Base-by-base conservation (phyloP, 2,113 vertebrate genomes). In the Gobiocypris rarus region DNA sequence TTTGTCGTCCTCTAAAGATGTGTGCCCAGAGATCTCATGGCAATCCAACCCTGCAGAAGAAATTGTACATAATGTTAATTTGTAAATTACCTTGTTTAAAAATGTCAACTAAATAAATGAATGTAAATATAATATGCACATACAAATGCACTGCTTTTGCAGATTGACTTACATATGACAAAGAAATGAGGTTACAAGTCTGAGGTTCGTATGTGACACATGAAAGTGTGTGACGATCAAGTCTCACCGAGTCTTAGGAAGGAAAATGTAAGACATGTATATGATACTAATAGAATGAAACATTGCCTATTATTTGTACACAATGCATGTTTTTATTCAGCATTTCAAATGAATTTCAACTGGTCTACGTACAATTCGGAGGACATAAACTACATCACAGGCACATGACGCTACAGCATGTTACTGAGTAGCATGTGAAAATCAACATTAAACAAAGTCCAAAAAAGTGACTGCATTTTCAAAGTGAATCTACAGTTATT, bases 291-390 rank as follows among this genome's bases (percentile, higher is more conserved):
- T 10, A 14, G 15, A 31, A 22, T 54, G 6, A 54, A 54, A 54
- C 24, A 54, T 65, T 14, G 6, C 58, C 15, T 75, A 41, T 3
- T 3, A 24, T 81, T 38, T 77, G 88, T 81, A 88, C 90, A 91
- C 88, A 91, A 91, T 89, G 88, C 87, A 89, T 80, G 88, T 76
- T 85, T 94, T 93, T 91, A 91, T 91, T 92, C 86, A 87, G 75
- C 88, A 89, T 90, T 92, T 91, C 91, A 91, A 89, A 91, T 91
- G 85, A 85, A 89, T 91, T 93, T 89, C 88, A 92, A 91, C 50
- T 89, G 87, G 90, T 91, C 87, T 92, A 93, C 90, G 91, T 90
- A 85, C 70, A 82, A 81, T 88, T 88, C 87, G 86, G 83, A 87
- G 74, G 76, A 89, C 15, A 34, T 52, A 54, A 58, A 81, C 75